Evolutionary conservation across 2,888 invertebrate genomes (phyloP).

Genomic region (Branchinecta sandiegonensis): DNA sequence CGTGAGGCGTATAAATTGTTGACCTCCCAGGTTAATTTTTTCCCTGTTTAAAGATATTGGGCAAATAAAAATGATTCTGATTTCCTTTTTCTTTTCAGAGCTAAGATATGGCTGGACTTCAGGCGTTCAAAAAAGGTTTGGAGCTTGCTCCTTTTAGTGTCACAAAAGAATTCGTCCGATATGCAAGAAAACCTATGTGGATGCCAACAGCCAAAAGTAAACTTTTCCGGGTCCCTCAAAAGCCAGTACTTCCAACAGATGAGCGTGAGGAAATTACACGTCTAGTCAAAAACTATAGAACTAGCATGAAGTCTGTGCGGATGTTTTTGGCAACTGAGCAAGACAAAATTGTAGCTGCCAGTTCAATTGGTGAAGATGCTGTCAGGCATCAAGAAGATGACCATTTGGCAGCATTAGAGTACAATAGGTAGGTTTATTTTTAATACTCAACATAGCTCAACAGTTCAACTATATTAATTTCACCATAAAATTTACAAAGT

Average conservation of each 20-base stretch:
- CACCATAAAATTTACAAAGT: too few species aligned
- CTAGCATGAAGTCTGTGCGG: slow-evolving; percentile 41
- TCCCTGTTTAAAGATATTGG: too few species aligned
- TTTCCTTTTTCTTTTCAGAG: neutral
- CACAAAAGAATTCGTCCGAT: neutral
- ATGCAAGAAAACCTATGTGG: slow-evolving; percentile 53
- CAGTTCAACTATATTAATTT: too few species aligned
- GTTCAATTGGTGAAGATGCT: slow-evolving; percentile 27
- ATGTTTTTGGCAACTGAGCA: slow-evolving; percentile 36
- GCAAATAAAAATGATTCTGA: too few species aligned
- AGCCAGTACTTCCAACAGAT: slow-evolving; percentile 44
- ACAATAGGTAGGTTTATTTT: slow-evolving; percentile 26
- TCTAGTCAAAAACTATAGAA: slow-evolving; percentile 53
- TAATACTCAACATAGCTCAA: too few species aligned
- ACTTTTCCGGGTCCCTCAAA: slow-evolving; percentile 51
- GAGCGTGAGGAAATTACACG: slow-evolving; percentile 50
- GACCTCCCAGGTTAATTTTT: too few species aligned
- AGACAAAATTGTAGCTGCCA: slow-evolving; percentile 35
- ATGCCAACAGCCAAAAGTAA: slow-evolving; percentile 64
- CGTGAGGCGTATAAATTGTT: too few species aligned
- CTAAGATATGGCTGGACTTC: neutral
- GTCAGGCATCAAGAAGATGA: slow-evolving; percentile 31
- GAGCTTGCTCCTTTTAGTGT: neutral
- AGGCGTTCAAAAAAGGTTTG: neutral
- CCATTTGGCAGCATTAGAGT: slow-evolving; percentile 27